Base-by-base conservation (phyloP, 2,113 vertebrate genomes). In the Raphicerus campestris region DNA sequence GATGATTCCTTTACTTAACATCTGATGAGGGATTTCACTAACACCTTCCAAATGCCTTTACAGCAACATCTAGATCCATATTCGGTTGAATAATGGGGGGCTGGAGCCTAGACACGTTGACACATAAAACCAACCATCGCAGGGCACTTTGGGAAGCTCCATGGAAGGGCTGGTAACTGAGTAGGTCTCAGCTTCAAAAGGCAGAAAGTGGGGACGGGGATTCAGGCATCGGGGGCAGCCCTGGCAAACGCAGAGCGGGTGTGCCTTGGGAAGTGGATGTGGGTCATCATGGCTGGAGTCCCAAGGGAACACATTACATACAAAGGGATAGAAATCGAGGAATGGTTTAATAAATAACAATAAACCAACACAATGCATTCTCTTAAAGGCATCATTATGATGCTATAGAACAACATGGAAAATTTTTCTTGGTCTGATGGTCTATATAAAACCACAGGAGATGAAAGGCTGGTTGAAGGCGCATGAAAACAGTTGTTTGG, bases 81-180 rank as follows among this genome's bases (percentile, higher is more conserved):
- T 8, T 7, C 7, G 26, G 17, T 1, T 14, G n/a, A 5, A 16
- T 20, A 30, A 32, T 9, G 0, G n/a, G n/a, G 56, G 35, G 14
- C 24, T 35, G 19, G 14, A 1, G 8, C 26, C 45, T 24, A 20
- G 75, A 35, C 49, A 35, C 14, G 7, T 0, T 2, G 26, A 53
- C n/a, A n/a, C 55, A 22, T 9, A 8, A 61, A n/a, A 30, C 49
- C 20, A 6, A 51, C 30, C 10, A 2, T 19, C 0, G 0, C 70
- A 32, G 17, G 30, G 20, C 11, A 22, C 26, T 28, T 19, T 7
- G 32, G 19, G 60, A 47, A 39, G 32, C 17, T 8, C 24, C 35
- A 1, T 5, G 47, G 80, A 35, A 35, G 49, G 39, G 1, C 0
- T 4, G 3, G 20, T 28, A 26, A 9, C 13, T 8, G 32, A 28